These are phyloP conservation scores for Tetragonula clypearis DNA, from an alignment of 1,140 invertebrate species.

Conservation along the genomic window DNA sequence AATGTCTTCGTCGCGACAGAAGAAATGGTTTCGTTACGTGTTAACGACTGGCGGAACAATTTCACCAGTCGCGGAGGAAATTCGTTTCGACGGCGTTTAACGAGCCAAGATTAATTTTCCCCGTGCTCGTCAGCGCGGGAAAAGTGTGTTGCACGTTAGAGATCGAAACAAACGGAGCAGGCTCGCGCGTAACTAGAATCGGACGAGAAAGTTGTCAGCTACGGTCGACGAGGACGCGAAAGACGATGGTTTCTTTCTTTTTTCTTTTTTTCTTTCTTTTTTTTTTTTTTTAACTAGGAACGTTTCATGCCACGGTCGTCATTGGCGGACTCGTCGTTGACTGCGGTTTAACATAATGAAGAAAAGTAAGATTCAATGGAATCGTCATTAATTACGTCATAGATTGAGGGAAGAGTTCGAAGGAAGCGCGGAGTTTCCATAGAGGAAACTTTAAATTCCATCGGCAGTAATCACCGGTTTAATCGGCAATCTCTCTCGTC, in stretches of 20 bases:
- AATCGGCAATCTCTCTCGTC: not conserved
- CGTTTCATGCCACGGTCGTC: not conserved
- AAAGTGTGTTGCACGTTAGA: not conserved
- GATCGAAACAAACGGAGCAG: not conserved
- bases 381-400: not conserved
- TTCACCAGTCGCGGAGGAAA: not conserved
- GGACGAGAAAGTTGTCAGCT: not conserved
- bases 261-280: not conserved
- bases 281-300: not conserved
- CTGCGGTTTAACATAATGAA: too few species aligned
- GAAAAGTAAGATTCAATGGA: not conserved
- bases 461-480: too few species aligned
- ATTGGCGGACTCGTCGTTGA: too few species aligned
- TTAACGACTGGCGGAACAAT: slow-evolving; percentile 18
- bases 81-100: slow-evolving; percentile 1
- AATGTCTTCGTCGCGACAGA: not conserved
- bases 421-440: not conserved
- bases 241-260: not conserved
- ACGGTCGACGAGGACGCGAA: not conserved
- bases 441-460: not conserved
- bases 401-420: not conserved
- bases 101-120: slow-evolving; percentile 22
- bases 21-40: slow-evolving; percentile 28
- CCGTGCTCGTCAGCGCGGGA: not conserved
- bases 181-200: not conserved